Evolutionary conservation across 30 jellyfish, hydroid and myxozoan genomes (phyloP).

Genomic region (Aurelia aurita complex sp. Pacific): DNA sequence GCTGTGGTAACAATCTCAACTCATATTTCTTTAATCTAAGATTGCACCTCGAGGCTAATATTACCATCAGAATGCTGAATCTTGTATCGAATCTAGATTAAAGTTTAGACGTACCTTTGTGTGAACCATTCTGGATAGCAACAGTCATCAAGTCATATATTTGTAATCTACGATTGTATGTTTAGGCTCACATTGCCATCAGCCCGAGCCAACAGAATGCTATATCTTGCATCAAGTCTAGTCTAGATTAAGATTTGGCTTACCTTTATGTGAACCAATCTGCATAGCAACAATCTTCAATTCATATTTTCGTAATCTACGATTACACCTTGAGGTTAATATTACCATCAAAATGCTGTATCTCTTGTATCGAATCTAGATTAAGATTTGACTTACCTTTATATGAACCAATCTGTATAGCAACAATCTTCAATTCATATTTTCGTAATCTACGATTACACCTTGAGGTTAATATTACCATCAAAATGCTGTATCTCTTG

Average conservation of each 20-base stretch:
- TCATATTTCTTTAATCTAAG: too few relatives aligned
- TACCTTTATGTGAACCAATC: conserved; percentile 26
- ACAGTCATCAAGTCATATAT: conserved; percentile 44
- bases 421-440: conserved; percentile 58
- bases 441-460: background rate
- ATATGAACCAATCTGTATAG: conserved; percentile 44
- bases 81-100: background rate
- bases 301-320: too few relatives aligned
- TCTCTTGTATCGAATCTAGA: background rate
- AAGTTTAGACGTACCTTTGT: conserved; percentile 1
- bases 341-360: background rate
- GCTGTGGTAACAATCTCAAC: too few relatives aligned
- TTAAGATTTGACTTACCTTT: conserved; percentile 4
- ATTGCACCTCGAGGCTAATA: too few relatives aligned
- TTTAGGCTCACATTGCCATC: background rate
- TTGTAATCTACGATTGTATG: background rate
- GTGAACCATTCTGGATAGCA: conserved; percentile 55
- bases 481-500: background rate
- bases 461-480: background rate
- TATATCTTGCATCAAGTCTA: too few relatives aligned
- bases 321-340: too few relatives aligned
- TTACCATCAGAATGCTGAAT: background rate
- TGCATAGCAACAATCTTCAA: conserved; percentile 16
- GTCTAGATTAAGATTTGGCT: background rate
- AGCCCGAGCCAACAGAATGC: background rate